Conservation (phyloP, 2,888 invertebrate species). For the Oxycera nigricornis region DNA sequence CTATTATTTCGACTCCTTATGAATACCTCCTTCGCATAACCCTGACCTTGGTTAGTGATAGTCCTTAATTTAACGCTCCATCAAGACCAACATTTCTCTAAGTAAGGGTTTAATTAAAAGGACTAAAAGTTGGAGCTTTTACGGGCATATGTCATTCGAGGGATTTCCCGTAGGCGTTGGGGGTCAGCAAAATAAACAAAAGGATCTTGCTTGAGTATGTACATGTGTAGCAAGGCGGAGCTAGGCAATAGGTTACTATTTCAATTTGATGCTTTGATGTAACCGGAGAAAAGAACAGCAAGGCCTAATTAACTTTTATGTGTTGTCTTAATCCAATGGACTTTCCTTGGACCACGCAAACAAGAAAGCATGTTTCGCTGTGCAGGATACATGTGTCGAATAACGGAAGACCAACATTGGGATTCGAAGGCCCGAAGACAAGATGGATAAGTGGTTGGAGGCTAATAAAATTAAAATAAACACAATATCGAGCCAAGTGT, state of each 20-base stretch:
- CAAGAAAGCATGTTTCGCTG: neutral
- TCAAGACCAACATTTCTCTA: neutral
- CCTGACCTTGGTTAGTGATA: neutral
- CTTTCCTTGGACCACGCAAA: neutral
- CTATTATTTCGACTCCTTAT: neutral
- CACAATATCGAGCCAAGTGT: no score
- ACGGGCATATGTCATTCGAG: neutral
- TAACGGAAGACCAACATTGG: no score
- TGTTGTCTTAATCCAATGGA: neutral
- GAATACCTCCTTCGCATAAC: neutral
- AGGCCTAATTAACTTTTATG: conserved; percentile 9
- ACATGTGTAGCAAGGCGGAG: no score
- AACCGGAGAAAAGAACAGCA: neutral
- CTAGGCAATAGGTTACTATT: neutral
- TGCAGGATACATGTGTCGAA: neutral
- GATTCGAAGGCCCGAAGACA: no score
- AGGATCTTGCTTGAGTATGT: no score
- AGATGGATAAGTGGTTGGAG: no score
- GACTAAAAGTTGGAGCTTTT: conserved; percentile 3
- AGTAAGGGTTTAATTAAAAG: conserved; percentile 1
- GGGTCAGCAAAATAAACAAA: no score
- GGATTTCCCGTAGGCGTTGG: no score
- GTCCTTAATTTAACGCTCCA: neutral
- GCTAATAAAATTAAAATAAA: no score
- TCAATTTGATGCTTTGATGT: neutral